phyloP scores from a whole-genome alignment of 1,140 invertebrate genomes.

The Telenomus remus region DNA sequence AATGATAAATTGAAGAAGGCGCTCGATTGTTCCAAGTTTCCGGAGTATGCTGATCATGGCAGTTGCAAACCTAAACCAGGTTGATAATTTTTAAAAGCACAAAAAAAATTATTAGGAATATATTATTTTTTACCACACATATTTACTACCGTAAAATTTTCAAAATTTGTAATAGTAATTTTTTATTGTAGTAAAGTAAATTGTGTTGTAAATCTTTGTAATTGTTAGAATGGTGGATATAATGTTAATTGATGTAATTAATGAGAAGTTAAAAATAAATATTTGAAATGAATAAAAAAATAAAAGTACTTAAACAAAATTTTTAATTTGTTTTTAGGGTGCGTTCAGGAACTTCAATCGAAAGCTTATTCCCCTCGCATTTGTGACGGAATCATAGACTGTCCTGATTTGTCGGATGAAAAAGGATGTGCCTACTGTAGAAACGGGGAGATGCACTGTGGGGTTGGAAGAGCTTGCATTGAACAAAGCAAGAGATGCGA shows the following conservation, averaged over 20 bases:
- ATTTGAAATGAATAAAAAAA: background rate
- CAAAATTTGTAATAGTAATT: too few species aligned
- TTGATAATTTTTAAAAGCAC: conserved; percentile 69
- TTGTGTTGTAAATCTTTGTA: too few species aligned
- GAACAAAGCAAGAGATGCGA: conserved; percentile 84
- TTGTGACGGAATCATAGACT: conserved; percentile 91
- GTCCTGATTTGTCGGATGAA: conserved; percentile 88
- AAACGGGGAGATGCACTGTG: conserved; percentile 83
- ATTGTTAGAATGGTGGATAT: too few species aligned
- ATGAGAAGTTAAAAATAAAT: too few species aligned
- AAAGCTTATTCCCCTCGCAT: conserved; percentile 83
- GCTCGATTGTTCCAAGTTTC: conserved; percentile 87
- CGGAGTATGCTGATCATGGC: conserved; percentile 83
- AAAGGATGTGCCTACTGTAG: conserved; percentile 85
- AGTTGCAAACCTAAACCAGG: conserved; percentile 86
- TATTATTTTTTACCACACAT: too few species aligned
- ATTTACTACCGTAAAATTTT: too few species aligned
- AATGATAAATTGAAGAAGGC: conserved; percentile 81
- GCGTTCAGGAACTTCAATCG: conserved; percentile 81
- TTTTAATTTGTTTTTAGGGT: conserved; percentile 75
- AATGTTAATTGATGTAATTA: too few species aligned
- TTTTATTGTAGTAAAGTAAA: too few species aligned
- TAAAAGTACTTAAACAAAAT: background rate
- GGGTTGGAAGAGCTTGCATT: conserved; percentile 84
- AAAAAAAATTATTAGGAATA: too few species aligned